These are phyloP conservation scores for Campylomormyrus tamandua DNA, from an alignment of 2,113 vertebrate species.

Conservation along the genomic window DNA sequence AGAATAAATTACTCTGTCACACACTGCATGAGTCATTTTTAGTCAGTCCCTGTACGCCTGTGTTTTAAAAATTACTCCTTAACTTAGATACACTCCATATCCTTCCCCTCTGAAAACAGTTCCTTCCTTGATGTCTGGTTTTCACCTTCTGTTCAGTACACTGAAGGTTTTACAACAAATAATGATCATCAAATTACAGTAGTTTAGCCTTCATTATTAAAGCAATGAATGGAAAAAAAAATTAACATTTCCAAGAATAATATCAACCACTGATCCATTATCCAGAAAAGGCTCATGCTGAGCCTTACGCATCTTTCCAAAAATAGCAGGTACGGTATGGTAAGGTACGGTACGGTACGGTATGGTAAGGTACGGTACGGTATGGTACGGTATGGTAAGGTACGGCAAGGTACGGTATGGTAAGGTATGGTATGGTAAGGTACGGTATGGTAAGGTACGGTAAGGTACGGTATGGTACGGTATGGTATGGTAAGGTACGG, in stretches of 20 bases:
- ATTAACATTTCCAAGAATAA: neutral
- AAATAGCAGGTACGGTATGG: neutral
- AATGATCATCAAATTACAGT: neutral
- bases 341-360: fast-evolving
- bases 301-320: neutral
- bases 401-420: too few relatives aligned
- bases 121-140: neutral
- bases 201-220: neutral
- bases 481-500: too few relatives aligned
- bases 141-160: neutral
- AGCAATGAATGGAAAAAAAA: neutral
- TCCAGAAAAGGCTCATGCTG: neutral
- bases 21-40: neutral
- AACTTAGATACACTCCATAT: neutral
- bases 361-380: too few relatives aligned
- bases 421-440: too few relatives aligned
- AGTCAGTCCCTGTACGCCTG: neutral
- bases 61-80: neutral
- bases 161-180: neutral
- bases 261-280: neutral
- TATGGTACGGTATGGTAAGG: too few relatives aligned
- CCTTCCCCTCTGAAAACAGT: neutral
- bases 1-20: neutral
- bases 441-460: too few relatives aligned
- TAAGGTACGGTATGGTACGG: too few relatives aligned